Evolutionary conservation across 2,113 vertebrate species (phyloP).

Genomic region (Miniopterus natalensis): DNA sequence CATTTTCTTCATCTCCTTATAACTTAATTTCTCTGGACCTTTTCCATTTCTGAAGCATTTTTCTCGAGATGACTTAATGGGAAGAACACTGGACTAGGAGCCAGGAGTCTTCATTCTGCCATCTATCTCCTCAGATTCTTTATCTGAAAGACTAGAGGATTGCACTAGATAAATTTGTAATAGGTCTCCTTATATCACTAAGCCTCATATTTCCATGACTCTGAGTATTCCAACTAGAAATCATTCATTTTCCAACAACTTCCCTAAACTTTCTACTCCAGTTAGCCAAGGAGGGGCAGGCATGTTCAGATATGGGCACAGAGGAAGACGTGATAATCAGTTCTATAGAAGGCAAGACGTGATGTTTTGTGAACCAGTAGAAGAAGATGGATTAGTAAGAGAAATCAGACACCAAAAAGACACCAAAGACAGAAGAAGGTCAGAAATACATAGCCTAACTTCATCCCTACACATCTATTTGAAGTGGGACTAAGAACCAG

Average conservation of each 20-base stretch:
- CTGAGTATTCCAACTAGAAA: background rate
- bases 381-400: background rate
- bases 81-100: constrained; percentile 14
- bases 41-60: constrained; percentile 31
- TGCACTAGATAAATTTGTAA: background rate
- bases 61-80: constrained; percentile 1
- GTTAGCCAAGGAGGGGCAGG: background rate
- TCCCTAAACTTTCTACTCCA: background rate
- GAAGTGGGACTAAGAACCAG: background rate
- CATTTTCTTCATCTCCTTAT: background rate
- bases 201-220: background rate
- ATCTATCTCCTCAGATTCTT: background rate
- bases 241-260: background rate
- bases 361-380: background rate
- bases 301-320: background rate
- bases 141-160: background rate
- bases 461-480: background rate
- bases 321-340: background rate
- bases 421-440: background rate
- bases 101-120: background rate
- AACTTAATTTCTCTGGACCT: background rate
- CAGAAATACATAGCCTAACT: background rate
- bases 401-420: constrained; percentile 19
- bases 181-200: background rate
- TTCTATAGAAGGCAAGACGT: background rate